Base-by-base conservation (phyloP, 2,797 vertebrate species). In the Pogonophryne albipinna region DNA sequence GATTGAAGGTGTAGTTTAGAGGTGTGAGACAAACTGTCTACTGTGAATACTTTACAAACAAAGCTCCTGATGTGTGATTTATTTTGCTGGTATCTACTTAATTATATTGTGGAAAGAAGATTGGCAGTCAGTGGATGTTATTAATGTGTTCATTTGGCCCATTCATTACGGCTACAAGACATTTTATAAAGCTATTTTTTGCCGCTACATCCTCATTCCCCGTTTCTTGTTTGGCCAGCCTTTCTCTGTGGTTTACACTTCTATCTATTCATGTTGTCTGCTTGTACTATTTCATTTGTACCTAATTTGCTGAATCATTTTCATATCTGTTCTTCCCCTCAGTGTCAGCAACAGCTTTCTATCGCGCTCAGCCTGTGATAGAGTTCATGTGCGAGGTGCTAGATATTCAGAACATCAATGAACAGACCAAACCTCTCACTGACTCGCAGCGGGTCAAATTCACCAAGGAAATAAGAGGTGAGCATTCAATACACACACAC, bases 391-490 rank as follows among this genome's bases (percentile, higher is more conserved):
- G 98, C 0, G 98, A 99, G 80, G 98, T 99, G 86, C 93, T 99
- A 80, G 98, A 99, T 80, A 98, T 99, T 80, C 98, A 99, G 91
- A 99, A 97, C 94, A 99, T 99, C 94, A 99, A 97, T 46, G 98
- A 99, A 77, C 98, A 99, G 87, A 98, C 97, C 84, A 99, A 99
- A 89, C 98, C 98, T 19, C 96, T 99, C 78, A 99, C 98, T 0
- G 98, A 99, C 86, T 99, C 97, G 8, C 98, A 99, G 78, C 97
- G 98, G 49, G 98, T 99, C 91, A 99, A 99, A 84, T 99, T 99
- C 95, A 99, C 98, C 92, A 99, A 99, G 97, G 98, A 99, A 95
- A 99, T 99, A 83, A 94, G 98, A 97, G 98, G 98, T 98, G 87
- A 93, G 90, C 31, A 15, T 19, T 50, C n/a, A 10, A 3, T 14